Base-by-base conservation (phyloP, 2,888 invertebrate genomes). In the Cantharis nigra region DNA sequence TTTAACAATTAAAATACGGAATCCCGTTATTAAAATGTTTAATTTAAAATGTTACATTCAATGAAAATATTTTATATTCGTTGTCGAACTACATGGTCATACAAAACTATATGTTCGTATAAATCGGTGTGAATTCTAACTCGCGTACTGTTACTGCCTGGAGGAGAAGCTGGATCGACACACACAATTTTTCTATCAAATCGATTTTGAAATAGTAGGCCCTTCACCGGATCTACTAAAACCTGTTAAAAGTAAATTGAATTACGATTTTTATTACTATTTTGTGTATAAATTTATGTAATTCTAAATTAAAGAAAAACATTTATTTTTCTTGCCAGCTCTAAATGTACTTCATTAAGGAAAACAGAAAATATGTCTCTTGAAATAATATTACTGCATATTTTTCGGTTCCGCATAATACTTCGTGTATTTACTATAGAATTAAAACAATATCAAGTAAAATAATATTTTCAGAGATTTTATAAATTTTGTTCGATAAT, bases 131-230 rank as follows among this genome's bases (percentile, higher is more conserved):
- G 89, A 14, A 95, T 87, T 71, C 93, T 89, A 71, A 90, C 89
- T 79, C 95, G 91, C 2, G 90, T 91, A 0, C 94, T 93, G 86
- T 94, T 94, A 80, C 92, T 91, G 0, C 94, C 94, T 0, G 93
- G 93, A 0, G 90, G 87, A 30, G 88, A 88, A 1, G 86, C 85
- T 0, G 95, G 94, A 85, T 96, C 93, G 0, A 95, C 93, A 83
- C 91, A 93, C 70, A 97, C 91, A 63, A 93, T 91, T 87, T 95
- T 95, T 82, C 94, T 91, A 85, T 97, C 96, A 80, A 94, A 92
- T 72, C 93, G 92, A 85, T 95, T 95, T 89, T 95, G 94, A 84
- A 97, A 96, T 49, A 94, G 87, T 26, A 97, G 86, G 0, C 96
- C 96, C 78, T 90, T 90, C 7, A 91, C 91, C n/a, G 93, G 92